phyloP scores from a whole-genome alignment of 92 coral and sea anemone species.

The Heteractis magnifica region DNA sequence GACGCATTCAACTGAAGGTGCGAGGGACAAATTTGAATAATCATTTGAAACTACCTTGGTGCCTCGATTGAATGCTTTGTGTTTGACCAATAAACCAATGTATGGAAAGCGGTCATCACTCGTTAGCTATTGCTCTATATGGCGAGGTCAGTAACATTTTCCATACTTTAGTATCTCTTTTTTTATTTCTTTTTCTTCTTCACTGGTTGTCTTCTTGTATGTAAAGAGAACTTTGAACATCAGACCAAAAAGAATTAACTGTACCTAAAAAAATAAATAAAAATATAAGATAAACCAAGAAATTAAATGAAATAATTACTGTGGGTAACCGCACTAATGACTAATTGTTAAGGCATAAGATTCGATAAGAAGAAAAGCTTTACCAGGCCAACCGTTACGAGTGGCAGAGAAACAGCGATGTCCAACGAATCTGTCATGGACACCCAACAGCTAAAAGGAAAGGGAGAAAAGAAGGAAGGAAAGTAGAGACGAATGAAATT shows the following conservation, averaged over 20 bases:
- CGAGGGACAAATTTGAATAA: too few relatives aligned
- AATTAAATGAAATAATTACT: too few relatives aligned
- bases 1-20: too few relatives aligned
- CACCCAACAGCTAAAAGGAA: slow-evolving; percentile 55
- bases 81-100: too few relatives aligned
- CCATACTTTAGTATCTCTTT: slow-evolving; percentile 60
- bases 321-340: too few relatives aligned
- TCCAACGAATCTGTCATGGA: slow-evolving; percentile 51
- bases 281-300: neutral
- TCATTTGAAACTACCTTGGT: too few relatives aligned
- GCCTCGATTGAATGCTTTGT: too few relatives aligned
- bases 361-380: neutral
- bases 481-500: too few relatives aligned
- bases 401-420: slow-evolving; percentile 61
- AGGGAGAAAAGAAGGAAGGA: neutral
- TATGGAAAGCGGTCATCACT: too few relatives aligned
- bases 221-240: slow-evolving; percentile 50
- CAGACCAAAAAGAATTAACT: slow-evolving; percentile 48
- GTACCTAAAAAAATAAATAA: slow-evolving; percentile 36
- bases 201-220: slow-evolving; percentile 40
- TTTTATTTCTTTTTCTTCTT: slow-evolving; percentile 44
- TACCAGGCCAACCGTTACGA: slow-evolving; percentile 58
- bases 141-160: neutral
- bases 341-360: too few relatives aligned
- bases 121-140: neutral